Evolutionary conservation across 1,140 invertebrate species (phyloP).

Genomic region (Wasmannia auropunctata): DNA sequence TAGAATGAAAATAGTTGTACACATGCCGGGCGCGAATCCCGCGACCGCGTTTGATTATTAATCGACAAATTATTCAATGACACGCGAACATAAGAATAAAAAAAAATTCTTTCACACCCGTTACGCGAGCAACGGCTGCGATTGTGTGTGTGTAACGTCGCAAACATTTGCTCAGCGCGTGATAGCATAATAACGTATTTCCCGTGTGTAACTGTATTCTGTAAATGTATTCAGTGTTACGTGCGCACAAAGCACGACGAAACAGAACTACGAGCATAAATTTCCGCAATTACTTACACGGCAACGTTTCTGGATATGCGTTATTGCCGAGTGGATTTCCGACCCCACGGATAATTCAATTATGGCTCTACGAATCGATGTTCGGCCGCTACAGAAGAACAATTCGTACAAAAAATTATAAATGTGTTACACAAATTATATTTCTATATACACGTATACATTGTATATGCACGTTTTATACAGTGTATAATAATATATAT

Average conservation of each 20-base stretch:
- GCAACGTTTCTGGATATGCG: neutral
- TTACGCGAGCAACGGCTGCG: neutral
- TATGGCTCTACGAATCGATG: conserved; percentile 33
- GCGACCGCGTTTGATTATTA: conserved; percentile 16
- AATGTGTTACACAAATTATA: conserved; percentile 42
- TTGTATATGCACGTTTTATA: conserved; percentile 32
- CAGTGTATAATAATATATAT: conserved; percentile 35
- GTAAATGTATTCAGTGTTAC: conserved; percentile 51
- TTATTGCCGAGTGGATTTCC: conserved; percentile 1
- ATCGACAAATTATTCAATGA: conserved; percentile 33
- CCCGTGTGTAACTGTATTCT: conserved; percentile 31
- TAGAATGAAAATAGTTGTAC: neutral
- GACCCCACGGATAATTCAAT: neutral
- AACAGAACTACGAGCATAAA: neutral
- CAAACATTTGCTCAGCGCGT: conserved; percentile 45
- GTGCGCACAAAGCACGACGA: conserved; percentile 6
- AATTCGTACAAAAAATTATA: conserved; percentile 29
- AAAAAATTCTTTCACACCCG: conserved; percentile 37
- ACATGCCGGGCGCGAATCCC: neutral
- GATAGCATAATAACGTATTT: conserved; percentile 43
- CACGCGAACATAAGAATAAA: conserved; percentile 55
- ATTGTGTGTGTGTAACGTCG: conserved; percentile 21
- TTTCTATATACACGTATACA: conserved; percentile 48
- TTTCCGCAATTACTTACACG: conserved; percentile 29
- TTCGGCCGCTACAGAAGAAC: neutral